A percentile compares a stretch with the other conserved stretches of the same genome.
Evolutionary conservation across 2,113 vertebrate species (phyloP).

Genomic region (Nothoprocta pentlandii): DNA sequence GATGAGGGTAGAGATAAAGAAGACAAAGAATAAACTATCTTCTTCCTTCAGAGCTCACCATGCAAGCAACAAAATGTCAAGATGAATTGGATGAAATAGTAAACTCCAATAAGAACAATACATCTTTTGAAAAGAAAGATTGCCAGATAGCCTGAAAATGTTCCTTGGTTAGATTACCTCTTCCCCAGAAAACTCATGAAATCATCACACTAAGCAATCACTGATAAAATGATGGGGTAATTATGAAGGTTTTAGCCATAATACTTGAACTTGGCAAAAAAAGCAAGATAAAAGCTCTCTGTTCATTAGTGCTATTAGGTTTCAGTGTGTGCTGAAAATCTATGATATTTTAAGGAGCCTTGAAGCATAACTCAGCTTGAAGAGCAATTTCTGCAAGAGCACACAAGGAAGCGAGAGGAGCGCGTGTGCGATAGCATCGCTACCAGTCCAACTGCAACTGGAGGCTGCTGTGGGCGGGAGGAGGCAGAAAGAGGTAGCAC

Average conservation of each 20-base stretch:
- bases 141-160: slow-evolving; percentile 35
- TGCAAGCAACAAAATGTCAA: slow-evolving; percentile 26
- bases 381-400: slow-evolving; percentile 4
- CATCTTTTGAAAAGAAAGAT: slow-evolving; percentile 34
- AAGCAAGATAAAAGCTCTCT: slow-evolving; percentile 47
- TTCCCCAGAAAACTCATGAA: slow-evolving; percentile 54
- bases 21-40: slow-evolving; percentile 11
- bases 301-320: slow-evolving; percentile 40
- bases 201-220: slow-evolving; percentile 2
- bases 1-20: not conserved
- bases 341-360: slow-evolving; percentile 45
- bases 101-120: slow-evolving; percentile 32
- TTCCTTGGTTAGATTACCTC: slow-evolving; percentile 31
- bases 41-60: not conserved
- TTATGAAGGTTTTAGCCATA: slow-evolving; percentile 41
- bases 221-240: slow-evolving; percentile 52
- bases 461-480: not conserved
- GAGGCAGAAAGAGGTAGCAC: not conserved
- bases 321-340: slow-evolving; percentile 44
- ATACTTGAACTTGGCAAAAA: slow-evolving; percentile 47
- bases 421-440: not conserved
- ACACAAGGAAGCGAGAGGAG: not conserved
- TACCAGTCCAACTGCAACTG: not conserved
- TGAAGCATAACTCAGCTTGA: slow-evolving; percentile 6
- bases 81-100: not conserved